Percentiles rank a stretch among this genome's conserved stretches.
These are phyloP conservation scores for Megaceryle torquata DNA, from an alignment of 2,113 vertebrate species.

Conservation along the genomic window DNA sequence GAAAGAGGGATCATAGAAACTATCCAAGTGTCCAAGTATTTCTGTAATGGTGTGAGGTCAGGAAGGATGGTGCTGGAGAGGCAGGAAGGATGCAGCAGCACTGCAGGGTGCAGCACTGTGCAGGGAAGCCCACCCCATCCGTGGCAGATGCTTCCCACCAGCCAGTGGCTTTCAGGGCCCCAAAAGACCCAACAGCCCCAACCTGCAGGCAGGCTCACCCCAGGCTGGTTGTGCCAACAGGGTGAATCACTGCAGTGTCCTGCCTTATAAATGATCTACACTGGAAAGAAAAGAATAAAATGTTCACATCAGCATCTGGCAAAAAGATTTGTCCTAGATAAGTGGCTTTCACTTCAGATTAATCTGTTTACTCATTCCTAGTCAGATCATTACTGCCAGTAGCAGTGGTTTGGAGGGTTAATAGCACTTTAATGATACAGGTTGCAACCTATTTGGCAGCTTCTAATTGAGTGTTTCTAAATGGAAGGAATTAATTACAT, in stretches of 20 bases:
- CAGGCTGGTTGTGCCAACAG: neutral
- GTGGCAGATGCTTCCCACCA: neutral
- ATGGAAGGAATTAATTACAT: constrained; percentile 49
- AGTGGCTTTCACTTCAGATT: neutral
- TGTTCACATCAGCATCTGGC: rapidly evolving
- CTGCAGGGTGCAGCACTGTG: too few relatives aligned
- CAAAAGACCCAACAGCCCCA: neutral
- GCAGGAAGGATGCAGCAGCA: neutral
- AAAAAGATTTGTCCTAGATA: neutral
- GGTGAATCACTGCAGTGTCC: neutral
- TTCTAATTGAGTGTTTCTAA: constrained; percentile 50
- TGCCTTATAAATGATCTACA: neutral
- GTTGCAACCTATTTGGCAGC: constrained; percentile 36
- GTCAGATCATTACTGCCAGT: neutral
- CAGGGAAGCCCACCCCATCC: neutral
- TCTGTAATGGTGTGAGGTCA: neutral
- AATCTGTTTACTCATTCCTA: neutral
- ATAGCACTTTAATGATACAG: constrained; percentile 23
- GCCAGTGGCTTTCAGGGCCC: rapidly evolving
- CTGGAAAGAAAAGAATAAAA: neutral
- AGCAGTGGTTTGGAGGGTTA: constrained; percentile 30
- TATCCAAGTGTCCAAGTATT: neutral
- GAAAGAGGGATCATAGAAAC: neutral
- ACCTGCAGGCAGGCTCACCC: rapidly evolving
- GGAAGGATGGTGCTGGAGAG: neutral